Percentiles rank a stretch among this genome's conserved stretches.
These are phyloP conservation scores for Sinella curviseta DNA, from an alignment of 1,140 invertebrate genomes.

Conservation along the genomic window DNA sequence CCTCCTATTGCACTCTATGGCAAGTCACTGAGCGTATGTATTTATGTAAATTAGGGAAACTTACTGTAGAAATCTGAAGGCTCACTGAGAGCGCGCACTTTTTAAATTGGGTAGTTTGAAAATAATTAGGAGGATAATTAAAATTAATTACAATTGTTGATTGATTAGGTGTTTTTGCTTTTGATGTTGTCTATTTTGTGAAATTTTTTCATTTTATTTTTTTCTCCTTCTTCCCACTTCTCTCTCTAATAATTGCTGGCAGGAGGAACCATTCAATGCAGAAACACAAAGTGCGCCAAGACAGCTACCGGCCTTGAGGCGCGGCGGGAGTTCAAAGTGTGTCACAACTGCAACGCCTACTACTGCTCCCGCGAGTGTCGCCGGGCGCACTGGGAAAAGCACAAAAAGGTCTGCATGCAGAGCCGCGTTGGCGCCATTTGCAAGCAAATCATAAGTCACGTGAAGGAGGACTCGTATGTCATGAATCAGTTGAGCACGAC, in stretches of 20 bases:
- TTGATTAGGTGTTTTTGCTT: background rate
- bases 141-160: background rate
- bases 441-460: constrained; percentile 78
- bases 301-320: constrained; percentile 46
- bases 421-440: constrained; percentile 77
- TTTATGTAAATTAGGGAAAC: too few relatives aligned
- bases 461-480: constrained; percentile 78
- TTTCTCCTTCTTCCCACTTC: background rate
- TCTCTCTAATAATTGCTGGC: background rate
- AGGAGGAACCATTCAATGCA: constrained; percentile 48
- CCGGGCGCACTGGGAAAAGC: constrained; percentile 84
- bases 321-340: constrained; percentile 59
- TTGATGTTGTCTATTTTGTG: background rate
- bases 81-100: too few relatives aligned
- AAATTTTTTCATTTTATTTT: background rate
- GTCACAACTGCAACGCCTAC: constrained; percentile 87
- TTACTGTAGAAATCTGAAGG: too few relatives aligned
- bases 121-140: too few relatives aligned
- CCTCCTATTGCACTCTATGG: too few relatives aligned
- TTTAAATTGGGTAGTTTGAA: too few relatives aligned
- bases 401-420: constrained; percentile 84
- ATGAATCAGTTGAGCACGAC: constrained; percentile 75
- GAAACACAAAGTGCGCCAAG: constrained; percentile 49
- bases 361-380: constrained; percentile 62
- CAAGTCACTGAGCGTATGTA: too few relatives aligned